These are phyloP conservation scores for Regulus satrapa DNA, from an alignment of 2,113 vertebrate species.

Conservation along the genomic window DNA sequence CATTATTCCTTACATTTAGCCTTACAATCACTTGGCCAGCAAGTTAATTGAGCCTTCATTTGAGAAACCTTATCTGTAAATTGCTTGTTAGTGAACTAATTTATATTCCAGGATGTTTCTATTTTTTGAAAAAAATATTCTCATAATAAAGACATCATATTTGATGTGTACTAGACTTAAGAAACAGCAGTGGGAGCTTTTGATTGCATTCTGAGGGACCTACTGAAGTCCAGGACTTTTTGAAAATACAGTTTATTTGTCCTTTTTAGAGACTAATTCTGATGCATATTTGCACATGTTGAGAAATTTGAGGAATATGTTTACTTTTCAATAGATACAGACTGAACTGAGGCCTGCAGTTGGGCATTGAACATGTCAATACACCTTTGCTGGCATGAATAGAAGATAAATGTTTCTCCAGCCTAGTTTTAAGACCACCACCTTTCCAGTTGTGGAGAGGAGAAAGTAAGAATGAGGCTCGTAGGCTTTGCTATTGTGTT, in stretches of 20 bases:
- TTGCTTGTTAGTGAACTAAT: not conserved
- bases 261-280: not conserved
- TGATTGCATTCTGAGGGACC: not conserved
- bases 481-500: not conserved
- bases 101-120: not conserved
- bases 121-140: not conserved
- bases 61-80: not conserved
- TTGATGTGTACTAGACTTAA: not conserved
- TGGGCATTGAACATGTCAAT: not conserved
- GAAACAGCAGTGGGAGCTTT: not conserved
- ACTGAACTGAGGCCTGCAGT: not conserved
- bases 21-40: not conserved
- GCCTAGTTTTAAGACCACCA: not conserved
- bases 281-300: not conserved
- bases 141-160: not conserved
- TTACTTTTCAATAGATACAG: not conserved
- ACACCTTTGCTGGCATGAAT: not conserved
- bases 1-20: not conserved
- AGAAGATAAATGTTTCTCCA: not conserved
- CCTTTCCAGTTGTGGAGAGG: not conserved
- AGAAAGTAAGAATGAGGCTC: not conserved
- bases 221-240: not conserved
- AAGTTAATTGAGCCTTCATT: not conserved
- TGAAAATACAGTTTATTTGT: not conserved
- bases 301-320: not conserved